phyloP scores from a whole-genome alignment of 2,113 vertebrate species.

The Tachysurus fulvidraco region DNA sequence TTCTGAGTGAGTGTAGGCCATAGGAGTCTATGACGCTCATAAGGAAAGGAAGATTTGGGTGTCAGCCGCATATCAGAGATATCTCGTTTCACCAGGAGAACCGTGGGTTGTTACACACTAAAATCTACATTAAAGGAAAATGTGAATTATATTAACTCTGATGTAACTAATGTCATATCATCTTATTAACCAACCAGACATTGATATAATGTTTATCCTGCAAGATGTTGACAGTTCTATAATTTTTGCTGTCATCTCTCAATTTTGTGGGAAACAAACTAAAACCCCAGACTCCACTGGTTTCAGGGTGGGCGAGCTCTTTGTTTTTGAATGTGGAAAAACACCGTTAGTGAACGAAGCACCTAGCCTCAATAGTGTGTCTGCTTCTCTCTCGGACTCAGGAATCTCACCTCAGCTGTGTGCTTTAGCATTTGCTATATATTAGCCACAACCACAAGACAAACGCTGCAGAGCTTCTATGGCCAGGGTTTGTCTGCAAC shows the following conservation, averaged over 20 bases:
- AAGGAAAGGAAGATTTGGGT: background rate
- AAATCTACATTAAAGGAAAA: background rate
- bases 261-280: background rate
- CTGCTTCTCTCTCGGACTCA: constrained; percentile 4
- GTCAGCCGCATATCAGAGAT: background rate
- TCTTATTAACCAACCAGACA: background rate
- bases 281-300: background rate
- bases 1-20: background rate
- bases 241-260: background rate
- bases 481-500: constrained; percentile 56
- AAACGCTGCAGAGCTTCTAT: constrained; percentile 3
- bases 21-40: no score
- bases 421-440: constrained; percentile 5
- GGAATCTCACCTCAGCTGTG: background rate
- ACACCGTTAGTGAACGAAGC: background rate
- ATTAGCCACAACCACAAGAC: constrained; percentile 24
- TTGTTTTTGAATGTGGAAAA: background rate
- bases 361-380: background rate
- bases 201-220: background rate
- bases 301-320: background rate
- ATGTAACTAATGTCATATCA: background rate
- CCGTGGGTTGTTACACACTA: background rate
- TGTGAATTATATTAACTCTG: no score
- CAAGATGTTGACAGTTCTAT: background rate
- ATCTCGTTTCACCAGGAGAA: background rate